A percentile compares a stretch with the other conserved stretches of the same genome.
These are phyloP conservation scores for Eristalis tenax DNA, from an alignment of 2,888 invertebrate genomes.

Conservation along the genomic window DNA sequence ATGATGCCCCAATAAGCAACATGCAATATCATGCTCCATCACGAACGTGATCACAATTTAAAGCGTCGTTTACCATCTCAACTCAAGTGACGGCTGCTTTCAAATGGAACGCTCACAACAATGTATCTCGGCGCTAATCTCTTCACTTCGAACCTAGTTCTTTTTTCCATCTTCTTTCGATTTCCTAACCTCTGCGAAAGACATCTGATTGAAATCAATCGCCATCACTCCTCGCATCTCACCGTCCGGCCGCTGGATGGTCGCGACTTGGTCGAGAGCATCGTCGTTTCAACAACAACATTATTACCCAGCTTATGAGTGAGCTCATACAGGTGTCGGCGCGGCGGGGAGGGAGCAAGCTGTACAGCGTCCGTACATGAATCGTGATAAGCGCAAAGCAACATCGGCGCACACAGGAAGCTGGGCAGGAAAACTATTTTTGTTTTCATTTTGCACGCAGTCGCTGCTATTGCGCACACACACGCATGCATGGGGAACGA, in stretches of 20 bases:
- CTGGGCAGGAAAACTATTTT: slow-evolving; percentile 56
- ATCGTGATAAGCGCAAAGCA: slow-evolving; percentile 48
- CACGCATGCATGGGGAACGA: slow-evolving; percentile 38
- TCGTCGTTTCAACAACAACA: not conserved
- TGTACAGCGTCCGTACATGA: slow-evolving; percentile 58
- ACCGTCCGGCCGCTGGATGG: too few relatives aligned
- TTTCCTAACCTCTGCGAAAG: not conserved
- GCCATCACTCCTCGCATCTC: not conserved
- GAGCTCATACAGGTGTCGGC: not conserved
- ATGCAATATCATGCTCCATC: slow-evolving; percentile 27
- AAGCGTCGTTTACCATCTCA: slow-evolving; percentile 18
- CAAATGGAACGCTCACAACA: slow-evolving; percentile 2
- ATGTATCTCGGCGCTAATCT: slow-evolving; percentile 36
- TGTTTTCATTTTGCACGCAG: slow-evolving; percentile 29
- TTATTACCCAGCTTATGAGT: not conserved
- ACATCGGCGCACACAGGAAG: slow-evolving; percentile 52
- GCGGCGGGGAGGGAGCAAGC: not conserved
- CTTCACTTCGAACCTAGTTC: slow-evolving; percentile 12
- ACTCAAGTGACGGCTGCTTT: not conserved
- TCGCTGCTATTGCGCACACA: not conserved
- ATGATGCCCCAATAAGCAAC: slow-evolving; percentile 36
- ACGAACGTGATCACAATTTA: slow-evolving; percentile 54
- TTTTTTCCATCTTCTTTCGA: not conserved
- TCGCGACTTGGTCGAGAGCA: not conserved
- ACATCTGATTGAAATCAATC: not conserved